phyloP scores from a whole-genome alignment of 2,888 invertebrate genomes.

The Leptopilina myrica region DNA sequence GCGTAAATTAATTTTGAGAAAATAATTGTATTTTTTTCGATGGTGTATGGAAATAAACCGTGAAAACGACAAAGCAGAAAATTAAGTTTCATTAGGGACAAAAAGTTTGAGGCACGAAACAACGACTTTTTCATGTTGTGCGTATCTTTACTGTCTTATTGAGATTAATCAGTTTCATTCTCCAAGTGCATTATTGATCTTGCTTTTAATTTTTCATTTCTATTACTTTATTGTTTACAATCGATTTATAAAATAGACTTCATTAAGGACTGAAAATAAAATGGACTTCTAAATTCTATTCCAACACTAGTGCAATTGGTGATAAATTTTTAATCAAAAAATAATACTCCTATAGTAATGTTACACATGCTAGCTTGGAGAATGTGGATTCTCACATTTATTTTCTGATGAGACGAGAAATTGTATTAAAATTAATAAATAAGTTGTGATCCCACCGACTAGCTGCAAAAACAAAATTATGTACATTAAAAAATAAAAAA shows the following conservation, averaged over 20 bases:
- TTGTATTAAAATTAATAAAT: slow-evolving; percentile 66
- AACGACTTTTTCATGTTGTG: slow-evolving; percentile 50
- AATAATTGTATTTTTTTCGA: slow-evolving; percentile 43
- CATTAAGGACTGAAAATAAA: too few relatives aligned
- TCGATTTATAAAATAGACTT: too few relatives aligned
- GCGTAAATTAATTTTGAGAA: slow-evolving; percentile 50
- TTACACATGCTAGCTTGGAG: neutral
- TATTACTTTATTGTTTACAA: too few relatives aligned
- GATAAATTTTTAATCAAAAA: too few relatives aligned
- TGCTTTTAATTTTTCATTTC: neutral
- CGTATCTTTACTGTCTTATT: neutral
- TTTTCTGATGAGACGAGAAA: slow-evolving; percentile 48
- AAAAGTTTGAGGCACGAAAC: slow-evolving; percentile 58
- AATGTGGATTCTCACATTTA: neutral
- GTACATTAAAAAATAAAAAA: neutral
- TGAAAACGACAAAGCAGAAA: slow-evolving; percentile 53
- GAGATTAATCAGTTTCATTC: slow-evolving; percentile 1
- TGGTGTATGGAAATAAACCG: slow-evolving; percentile 63
- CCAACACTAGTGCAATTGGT: too few relatives aligned
- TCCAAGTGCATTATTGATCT: neutral
- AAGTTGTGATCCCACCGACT: slow-evolving; percentile 66
- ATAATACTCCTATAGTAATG: too few relatives aligned
- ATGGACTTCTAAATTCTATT: too few relatives aligned
- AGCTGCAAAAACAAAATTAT: slow-evolving; percentile 56
- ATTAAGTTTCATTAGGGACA: slow-evolving; percentile 59